A percentile compares a stretch with the other conserved stretches of the same genome.
Evolutionary conservation across 2,888 invertebrate species (phyloP).

Genomic region (Gastracanthus pulcherrimus): DNA sequence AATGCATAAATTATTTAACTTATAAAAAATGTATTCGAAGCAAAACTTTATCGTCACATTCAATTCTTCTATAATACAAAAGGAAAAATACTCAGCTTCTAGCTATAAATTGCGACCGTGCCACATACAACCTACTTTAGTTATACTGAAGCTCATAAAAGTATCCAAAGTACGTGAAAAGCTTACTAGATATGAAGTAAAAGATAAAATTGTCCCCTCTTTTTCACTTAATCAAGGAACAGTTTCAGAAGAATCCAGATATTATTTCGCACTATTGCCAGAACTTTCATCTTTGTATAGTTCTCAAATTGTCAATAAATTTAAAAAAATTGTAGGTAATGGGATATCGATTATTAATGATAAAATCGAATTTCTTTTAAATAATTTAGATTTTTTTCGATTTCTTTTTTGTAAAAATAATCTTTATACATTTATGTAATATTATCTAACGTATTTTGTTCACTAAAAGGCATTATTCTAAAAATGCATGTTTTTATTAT

Average conservation of each 20-base stretch:
- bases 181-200: background rate
- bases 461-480: no score
- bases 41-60: background rate
- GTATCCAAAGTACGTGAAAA: constrained; percentile 28
- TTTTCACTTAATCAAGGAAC: background rate
- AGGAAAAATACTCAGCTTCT: constrained; percentile 1
- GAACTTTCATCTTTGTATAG: no score
- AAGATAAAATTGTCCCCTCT: constrained; percentile 19
- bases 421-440: no score
- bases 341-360: no score
- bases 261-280: background rate
- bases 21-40: background rate
- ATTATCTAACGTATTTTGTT: no score
- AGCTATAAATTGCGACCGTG: background rate
- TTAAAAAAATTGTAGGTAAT: no score
- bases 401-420: no score
- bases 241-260: background rate
- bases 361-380: no score
- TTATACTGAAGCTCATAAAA: constrained; percentile 12
- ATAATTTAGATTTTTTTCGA: no score
- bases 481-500: no score
- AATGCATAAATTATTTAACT: no score
- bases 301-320: no score
- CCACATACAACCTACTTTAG: constrained; percentile 1
- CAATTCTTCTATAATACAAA: background rate